Base-by-base conservation (phyloP, 2,113 vertebrate species). In the Crotalus tigris region DNA sequence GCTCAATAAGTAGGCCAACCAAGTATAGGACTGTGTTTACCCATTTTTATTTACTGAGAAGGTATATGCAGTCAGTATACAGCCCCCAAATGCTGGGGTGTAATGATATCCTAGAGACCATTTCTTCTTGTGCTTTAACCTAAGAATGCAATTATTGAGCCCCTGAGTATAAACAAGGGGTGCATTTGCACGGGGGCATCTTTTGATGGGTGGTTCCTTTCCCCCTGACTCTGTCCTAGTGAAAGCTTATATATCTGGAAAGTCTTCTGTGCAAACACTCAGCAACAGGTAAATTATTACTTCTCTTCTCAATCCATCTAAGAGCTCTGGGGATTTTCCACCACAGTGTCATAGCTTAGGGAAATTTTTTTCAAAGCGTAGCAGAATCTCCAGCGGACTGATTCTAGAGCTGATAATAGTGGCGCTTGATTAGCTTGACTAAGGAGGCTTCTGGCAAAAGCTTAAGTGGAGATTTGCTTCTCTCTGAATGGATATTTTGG, bases 291-390 rank as follows among this genome's bases (percentile, higher is more conserved):
- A 95, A 96, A 95, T 96, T 94, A 97, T 98, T 96, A 96, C 95
- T 95, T 95, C 95, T 96, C 92, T 89, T 95, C 92, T 86, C 23
- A 92, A 93, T 95, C 94, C 94, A 94, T 93, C 69, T 96, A 95
- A 69, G 46, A 91, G 94, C 55, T 81, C 97, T 98, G 97, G 98
- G 97, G 95, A 98, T 98, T 98, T 98, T 98, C 98, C 98, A 98
- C 97, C 98, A 88, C 94, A 88, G 90, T 93, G 69, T 97, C 95
- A 96, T 90, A 96, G 95, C 97, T 97, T 90, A 97, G 91, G 96
- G 97, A 96, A 98, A 98, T 13, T 92, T 95, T 97, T 96, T 98
- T 96, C 95, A 93, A 97, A 97, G 95, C 95, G 95, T 87, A 97
- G 95, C 93, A 95, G 96, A 96, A 94, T 94, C 94, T 96, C 81